phyloP scores from a whole-genome alignment of 2,888 invertebrate genomes.

The Cataglyphis livida region DNA sequence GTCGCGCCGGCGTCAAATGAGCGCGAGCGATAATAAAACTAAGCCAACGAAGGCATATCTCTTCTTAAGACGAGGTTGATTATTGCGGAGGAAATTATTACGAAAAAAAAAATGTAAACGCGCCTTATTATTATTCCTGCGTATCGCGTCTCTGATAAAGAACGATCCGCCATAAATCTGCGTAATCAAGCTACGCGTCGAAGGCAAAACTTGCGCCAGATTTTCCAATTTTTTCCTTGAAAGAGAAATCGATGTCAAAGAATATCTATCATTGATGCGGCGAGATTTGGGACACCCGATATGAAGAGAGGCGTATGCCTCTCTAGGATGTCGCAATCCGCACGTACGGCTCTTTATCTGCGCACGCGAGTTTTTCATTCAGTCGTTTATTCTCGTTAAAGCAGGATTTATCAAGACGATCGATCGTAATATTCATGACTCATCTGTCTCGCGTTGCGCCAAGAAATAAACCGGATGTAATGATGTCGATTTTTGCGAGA shows the following conservation, averaged over 20 bases:
- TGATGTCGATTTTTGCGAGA: slow-evolving; percentile 2
- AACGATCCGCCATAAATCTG: slow-evolving; percentile 4
- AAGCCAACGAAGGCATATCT: not conserved
- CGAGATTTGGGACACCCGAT: not conserved
- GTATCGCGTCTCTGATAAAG: slow-evolving; percentile 10
- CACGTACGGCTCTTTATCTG: not conserved
- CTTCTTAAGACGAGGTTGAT: slow-evolving; percentile 22
- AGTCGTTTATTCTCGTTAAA: slow-evolving; percentile 5
- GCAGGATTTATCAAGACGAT: not conserved
- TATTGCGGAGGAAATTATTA: slow-evolving; percentile 4
- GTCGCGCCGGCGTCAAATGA: not conserved
- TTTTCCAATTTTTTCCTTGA: not conserved
- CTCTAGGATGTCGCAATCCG: not conserved
- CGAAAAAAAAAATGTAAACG: not conserved
- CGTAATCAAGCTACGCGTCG: not conserved
- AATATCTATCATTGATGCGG: no score
- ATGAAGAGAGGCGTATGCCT: not conserved
- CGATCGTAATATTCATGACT: slow-evolving; percentile 6
- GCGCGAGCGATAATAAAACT: slow-evolving; percentile 19
- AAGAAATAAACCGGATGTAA: not conserved
- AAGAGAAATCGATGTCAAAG: not conserved
- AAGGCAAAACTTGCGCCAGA: not conserved
- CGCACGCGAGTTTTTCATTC: slow-evolving; percentile 15
- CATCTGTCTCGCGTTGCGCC: not conserved
- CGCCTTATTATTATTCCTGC: slow-evolving; percentile 23